Conservation (phyloP, 2,888 invertebrate genomes). For the Lycaena phlaeas region DNA sequence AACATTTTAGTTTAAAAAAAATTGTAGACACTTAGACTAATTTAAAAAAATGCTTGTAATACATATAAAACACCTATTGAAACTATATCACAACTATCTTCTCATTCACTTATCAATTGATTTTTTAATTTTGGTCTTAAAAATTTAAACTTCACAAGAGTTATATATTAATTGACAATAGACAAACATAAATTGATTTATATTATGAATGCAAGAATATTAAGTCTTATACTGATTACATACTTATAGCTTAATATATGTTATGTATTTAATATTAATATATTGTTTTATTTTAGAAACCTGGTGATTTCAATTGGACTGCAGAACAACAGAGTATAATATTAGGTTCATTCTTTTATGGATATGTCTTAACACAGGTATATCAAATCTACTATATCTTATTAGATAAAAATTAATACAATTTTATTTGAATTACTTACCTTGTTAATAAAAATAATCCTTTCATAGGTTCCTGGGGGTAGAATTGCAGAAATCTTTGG, state of each 20-base stretch:
- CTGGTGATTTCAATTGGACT: slow-evolving; percentile 85
- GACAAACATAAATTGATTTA: too few species aligned
- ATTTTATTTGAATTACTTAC: too few species aligned
- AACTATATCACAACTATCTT: too few species aligned
- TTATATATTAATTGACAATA: too few species aligned
- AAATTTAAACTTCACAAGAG: too few species aligned
- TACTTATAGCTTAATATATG: neutral
- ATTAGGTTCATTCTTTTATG: slow-evolving; percentile 87
- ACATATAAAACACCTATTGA: too few species aligned
- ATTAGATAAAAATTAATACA: neutral
- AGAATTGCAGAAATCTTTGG: slow-evolving; percentile 89
- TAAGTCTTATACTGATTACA: neutral
- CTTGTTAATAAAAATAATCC: neutral
- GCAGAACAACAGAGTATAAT: slow-evolving; percentile 85
- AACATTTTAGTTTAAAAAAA: neutral
- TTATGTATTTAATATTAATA: neutral
- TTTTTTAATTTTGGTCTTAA: too few species aligned
- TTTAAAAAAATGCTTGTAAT: too few species aligned
- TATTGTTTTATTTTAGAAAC: slow-evolving; percentile 59
- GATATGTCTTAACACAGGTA: slow-evolving; percentile 86
- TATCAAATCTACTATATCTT: slow-evolving; percentile 7
- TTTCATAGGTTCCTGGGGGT: slow-evolving; percentile 77
- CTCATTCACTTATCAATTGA: too few species aligned
- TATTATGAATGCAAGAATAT: too few species aligned
- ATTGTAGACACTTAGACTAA: too few species aligned